These are phyloP conservation scores for Hydrotaea cyrtoneurina DNA, from an alignment of 2,888 invertebrate species.

Conservation along the genomic window DNA sequence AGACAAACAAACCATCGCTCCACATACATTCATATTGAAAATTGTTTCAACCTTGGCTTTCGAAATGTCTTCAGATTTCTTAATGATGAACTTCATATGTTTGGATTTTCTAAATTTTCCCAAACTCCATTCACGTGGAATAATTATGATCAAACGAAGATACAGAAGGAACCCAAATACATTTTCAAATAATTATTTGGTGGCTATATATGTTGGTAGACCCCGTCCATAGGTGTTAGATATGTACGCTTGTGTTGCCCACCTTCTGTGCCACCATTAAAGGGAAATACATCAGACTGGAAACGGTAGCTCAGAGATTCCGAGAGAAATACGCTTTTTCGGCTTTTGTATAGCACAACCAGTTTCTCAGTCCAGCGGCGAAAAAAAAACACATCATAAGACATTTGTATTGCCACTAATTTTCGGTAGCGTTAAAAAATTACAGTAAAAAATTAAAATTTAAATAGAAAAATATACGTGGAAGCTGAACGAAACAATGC, in stretches of 20 bases:
- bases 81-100: background rate
- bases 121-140: background rate
- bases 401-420: slow-evolving; percentile 70
- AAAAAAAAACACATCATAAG: slow-evolving; percentile 38
- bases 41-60: slow-evolving; percentile 20
- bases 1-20: background rate
- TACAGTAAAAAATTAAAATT: slow-evolving; percentile 69
- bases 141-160: slow-evolving; percentile 25
- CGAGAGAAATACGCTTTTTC: background rate
- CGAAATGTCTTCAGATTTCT: background rate
- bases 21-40: background rate
- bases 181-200: background rate
- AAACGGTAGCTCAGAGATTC: slow-evolving; percentile 47
- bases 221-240: too few species aligned
- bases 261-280: slow-evolving; percentile 45
- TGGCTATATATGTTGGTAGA: background rate
- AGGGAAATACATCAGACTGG: slow-evolving; percentile 25
- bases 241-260: slow-evolving; percentile 5
- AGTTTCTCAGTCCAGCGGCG: background rate
- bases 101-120: background rate
- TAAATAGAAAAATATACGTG: slow-evolving; percentile 41
- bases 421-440: slow-evolving; percentile 79
- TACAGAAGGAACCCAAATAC: slow-evolving; percentile 3
- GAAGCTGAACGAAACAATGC: slow-evolving; percentile 52
- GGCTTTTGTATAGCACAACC: background rate